Evolutionary conservation across 2,888 invertebrate genomes (phyloP).

Genomic region (Dendrolimus houi): DNA sequence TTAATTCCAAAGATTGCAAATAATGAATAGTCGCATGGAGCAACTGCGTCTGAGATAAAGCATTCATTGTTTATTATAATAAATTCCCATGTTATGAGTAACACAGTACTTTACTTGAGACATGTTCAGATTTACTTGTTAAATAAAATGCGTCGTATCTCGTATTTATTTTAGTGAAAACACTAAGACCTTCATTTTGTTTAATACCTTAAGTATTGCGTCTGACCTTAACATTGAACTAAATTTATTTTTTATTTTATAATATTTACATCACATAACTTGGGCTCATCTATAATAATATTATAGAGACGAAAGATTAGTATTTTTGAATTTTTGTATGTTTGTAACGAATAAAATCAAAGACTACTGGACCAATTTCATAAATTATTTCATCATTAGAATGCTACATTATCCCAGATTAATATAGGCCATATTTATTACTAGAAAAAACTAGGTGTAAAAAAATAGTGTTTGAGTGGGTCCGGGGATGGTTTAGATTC

Average conservation of each 20-base stretch:
- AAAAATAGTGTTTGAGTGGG: no score
- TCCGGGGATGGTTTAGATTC: no score
- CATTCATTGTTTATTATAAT: conserved; percentile 17
- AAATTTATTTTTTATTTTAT: not conserved
- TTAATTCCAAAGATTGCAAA: not conserved
- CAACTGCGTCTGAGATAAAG: conserved; percentile 16
- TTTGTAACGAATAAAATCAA: no score
- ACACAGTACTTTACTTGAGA: conserved; percentile 4
- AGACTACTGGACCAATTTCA: no score
- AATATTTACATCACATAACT: no score
- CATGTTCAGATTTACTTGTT: not conserved
- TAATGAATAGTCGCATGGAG: conserved; percentile 4
- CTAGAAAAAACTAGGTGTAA: no score
- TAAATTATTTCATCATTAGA: no score
- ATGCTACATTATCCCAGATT: no score
- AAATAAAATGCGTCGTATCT: not conserved
- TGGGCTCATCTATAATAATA: no score
- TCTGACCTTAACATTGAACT: not conserved
- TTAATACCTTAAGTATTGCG: not conserved
- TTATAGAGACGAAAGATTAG: no score
- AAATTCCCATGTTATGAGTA: conserved; percentile 17
- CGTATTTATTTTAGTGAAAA: not conserved
- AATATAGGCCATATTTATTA: no score
- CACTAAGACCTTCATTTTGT: not conserved
- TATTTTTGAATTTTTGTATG: no score